phyloP scores from a whole-genome alignment of 2,797 vertebrate species.

The Eidolon dupreanum region DNA sequence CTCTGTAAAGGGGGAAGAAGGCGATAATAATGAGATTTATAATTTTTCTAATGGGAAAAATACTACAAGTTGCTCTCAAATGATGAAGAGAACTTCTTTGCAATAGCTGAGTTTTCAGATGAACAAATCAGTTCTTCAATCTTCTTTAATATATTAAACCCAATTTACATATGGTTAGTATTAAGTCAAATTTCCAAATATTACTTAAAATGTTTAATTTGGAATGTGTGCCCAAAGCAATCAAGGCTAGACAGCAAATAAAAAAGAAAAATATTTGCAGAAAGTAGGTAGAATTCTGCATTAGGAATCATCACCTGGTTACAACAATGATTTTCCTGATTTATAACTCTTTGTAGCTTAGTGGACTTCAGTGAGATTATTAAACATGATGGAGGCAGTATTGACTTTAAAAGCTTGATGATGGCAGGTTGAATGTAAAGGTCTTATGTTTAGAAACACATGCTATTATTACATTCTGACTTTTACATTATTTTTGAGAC shows the following conservation, averaged over 20 bases:
- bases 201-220: conserved; percentile 26
- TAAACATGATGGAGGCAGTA: not conserved
- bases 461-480: not conserved
- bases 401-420: not conserved
- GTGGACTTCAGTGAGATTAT: not conserved
- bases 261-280: not conserved
- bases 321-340: not conserved
- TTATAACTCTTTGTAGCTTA: not conserved
- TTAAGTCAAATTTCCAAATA: not conserved
- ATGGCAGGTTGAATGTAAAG: not conserved
- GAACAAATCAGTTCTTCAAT: not conserved
- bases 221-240: not conserved
- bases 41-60: not conserved
- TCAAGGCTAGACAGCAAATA: not conserved
- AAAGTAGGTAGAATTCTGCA: not conserved
- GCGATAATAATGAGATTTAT: not conserved
- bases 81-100: not conserved
- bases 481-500: not conserved
- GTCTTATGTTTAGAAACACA: not conserved
- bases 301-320: not conserved
- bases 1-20: not conserved
- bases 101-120: conserved; percentile 4
- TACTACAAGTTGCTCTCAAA: not conserved
- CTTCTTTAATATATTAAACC: conserved; percentile 14
- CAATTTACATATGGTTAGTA: not conserved